Conservation (phyloP, 2,888 invertebrate genomes). For the Muschampia plurimacula region DNA sequence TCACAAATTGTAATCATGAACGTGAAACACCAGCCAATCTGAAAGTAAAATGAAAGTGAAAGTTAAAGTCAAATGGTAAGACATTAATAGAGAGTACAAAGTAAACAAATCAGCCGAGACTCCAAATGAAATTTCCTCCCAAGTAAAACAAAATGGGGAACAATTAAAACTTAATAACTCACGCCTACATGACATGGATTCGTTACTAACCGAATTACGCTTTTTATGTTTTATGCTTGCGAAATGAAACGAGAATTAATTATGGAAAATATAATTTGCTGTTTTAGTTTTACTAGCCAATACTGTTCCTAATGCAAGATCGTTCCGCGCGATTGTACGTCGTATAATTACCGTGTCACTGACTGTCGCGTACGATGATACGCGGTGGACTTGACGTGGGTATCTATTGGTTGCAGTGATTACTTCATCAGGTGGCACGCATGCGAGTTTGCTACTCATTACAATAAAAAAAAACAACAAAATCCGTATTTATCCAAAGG, state of each 20-base stretch:
- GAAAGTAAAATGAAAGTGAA: constrained; percentile 31
- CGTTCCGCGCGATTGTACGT: too few species aligned
- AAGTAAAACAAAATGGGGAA: constrained; percentile 51
- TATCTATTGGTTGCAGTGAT: too few species aligned
- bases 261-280: neutral
- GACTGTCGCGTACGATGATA: too few species aligned
- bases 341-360: too few species aligned
- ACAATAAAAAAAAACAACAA: too few species aligned
- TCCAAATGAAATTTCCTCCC: constrained; percentile 50
- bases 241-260: neutral
- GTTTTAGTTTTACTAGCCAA: too few species aligned
- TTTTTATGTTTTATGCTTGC: constrained; percentile 18
- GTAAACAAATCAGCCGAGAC: constrained; percentile 51
- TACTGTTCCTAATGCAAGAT: too few species aligned
- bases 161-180: constrained; percentile 54
- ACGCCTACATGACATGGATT: constrained; percentile 44
- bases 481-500: neutral
- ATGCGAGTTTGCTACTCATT: too few species aligned
- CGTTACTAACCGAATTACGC: constrained; percentile 40
- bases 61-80: constrained; percentile 47
- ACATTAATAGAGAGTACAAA: constrained; percentile 49
- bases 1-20: constrained; percentile 18
- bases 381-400: too few species aligned
- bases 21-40: constrained; percentile 29
- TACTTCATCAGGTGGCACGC: too few species aligned